Evolutionary conservation across 2,888 invertebrate species (phyloP), one percentile per base, ranked within the genome.

Genomic region (Heliconius hortense): DNA sequence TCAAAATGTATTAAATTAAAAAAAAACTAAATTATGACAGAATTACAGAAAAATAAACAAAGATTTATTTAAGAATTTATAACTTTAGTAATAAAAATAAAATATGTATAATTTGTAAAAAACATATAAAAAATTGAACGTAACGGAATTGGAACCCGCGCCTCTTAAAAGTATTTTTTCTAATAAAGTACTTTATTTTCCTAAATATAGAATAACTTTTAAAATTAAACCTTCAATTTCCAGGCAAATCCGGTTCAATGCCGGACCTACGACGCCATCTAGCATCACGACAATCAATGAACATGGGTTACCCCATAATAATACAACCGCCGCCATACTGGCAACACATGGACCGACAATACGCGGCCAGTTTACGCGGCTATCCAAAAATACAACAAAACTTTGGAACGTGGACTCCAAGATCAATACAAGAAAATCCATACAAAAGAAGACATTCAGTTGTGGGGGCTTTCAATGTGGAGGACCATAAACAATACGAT

Each of bases 391-490:
- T 84, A 2, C 89, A 88, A 1, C 93, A 92, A 75, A 86, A 87
- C 81, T 93, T 90, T 81, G 93, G 93, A 11, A 94, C 94, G 5
- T 93, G 93, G 92, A 92, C 94, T 18, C 94, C 93, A 1, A 86
- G 94, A 81, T 88, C 92, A 15, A 90, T 90, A 11, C 91, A 91
- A 1, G 95, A 94, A 76, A 91, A 94, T 85, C 92, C 94, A 11
- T 92, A 94, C 87, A 94, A 94, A 81, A 88, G 95, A 79, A 88
- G 95, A 83, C 95, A 95, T 84, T 95, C 94, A 62, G 87, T 95
- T 62, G 94, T 92, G 63, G 94, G 94, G 73, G 94, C 95, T 5
- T 94, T 95, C 86, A 89, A 86, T 72, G 83, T 85, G 1, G 92
- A 94, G 68, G 94, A 93, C 79, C 93, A 93, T 79, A 93, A 92